Evolutionary conservation across 2,113 vertebrate genomes (phyloP).

Genomic region (Solea solea): DNA sequence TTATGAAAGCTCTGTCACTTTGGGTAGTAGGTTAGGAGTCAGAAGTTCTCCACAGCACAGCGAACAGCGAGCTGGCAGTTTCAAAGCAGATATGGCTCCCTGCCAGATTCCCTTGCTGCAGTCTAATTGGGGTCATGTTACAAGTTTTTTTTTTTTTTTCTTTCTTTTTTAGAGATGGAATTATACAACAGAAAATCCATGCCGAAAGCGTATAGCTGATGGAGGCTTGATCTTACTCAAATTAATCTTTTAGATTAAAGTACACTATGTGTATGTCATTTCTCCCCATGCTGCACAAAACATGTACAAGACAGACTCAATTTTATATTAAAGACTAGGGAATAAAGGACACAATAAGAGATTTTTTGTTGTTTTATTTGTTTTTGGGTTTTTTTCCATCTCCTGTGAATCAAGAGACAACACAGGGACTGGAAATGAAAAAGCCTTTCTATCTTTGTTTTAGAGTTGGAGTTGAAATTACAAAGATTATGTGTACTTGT

Average conservation of each 20-base stretch:
- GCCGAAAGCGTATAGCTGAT: slow-evolving; percentile 42
- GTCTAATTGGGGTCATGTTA: slow-evolving; percentile 77
- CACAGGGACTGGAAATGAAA: slow-evolving; percentile 27
- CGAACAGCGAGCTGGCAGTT: slow-evolving; percentile 53
- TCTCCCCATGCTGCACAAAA: background rate
- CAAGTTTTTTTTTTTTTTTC: slow-evolving; percentile 66
- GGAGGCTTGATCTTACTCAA: slow-evolving; percentile 49
- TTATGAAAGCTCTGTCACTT: slow-evolving; percentile 71
- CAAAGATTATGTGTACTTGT: background rate
- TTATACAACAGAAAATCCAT: slow-evolving; percentile 59
- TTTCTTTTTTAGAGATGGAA: slow-evolving; percentile 53
- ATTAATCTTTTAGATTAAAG: slow-evolving; percentile 62
- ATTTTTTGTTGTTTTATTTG: slow-evolving; percentile 3
- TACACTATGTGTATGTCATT: background rate
- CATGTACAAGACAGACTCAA: slow-evolving; percentile 6
- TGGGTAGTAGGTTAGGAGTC: slow-evolving; percentile 67
- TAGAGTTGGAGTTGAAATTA: slow-evolving; percentile 4
- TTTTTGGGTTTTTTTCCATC: slow-evolving; percentile 37
- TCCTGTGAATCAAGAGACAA: slow-evolving; percentile 31
- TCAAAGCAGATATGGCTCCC: slow-evolving; percentile 68
- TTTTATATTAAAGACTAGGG: slow-evolving; percentile 39
- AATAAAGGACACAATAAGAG: slow-evolving; percentile 29
- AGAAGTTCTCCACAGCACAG: slow-evolving; percentile 60
- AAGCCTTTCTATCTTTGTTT: slow-evolving; percentile 16
- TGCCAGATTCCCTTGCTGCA: slow-evolving; percentile 65